These are phyloP conservation scores for Engystomops pustulosus DNA, from an alignment of 2,113 vertebrate genomes.

Conservation along the genomic window DNA sequence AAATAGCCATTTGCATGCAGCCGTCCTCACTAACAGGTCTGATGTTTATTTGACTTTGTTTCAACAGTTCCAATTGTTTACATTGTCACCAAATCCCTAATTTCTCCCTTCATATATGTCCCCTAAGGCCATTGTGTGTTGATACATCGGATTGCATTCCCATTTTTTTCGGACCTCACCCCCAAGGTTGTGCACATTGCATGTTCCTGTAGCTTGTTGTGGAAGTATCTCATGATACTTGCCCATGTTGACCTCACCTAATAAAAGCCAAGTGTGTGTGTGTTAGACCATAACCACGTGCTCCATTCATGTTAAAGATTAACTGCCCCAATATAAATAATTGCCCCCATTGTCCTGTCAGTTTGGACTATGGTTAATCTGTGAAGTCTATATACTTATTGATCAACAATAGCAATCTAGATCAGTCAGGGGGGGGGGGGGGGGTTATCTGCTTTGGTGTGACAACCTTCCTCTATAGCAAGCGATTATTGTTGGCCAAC, in stretches of 20 bases:
- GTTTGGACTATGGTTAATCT: not conserved
- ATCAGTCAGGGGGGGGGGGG: not conserved
- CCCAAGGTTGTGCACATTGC: not conserved
- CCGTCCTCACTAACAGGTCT: not conserved
- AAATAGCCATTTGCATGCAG: slow-evolving; percentile 10
- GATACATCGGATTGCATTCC: not conserved
- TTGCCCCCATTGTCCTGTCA: not conserved
- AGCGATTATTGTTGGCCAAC: not conserved
- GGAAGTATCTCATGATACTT: not conserved
- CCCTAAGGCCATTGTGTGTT: not conserved
- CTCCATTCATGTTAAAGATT: no score
- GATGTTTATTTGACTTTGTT: not conserved
- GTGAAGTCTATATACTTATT: not conserved
- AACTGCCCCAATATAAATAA: no score
- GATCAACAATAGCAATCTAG: not conserved
- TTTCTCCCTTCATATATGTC: not conserved
- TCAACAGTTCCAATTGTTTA: not conserved
- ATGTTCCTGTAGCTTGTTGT: not conserved
- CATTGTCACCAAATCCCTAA: not conserved
- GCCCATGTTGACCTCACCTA: not conserved
- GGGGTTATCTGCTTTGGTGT: not conserved
- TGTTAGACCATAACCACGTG: not conserved
- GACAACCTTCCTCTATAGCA: no score
- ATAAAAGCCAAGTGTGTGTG: not conserved
- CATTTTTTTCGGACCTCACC: not conserved